Evolutionary conservation across 2,113 vertebrate species (phyloP).

Genomic region (Notarius quadriscutis): DNA sequence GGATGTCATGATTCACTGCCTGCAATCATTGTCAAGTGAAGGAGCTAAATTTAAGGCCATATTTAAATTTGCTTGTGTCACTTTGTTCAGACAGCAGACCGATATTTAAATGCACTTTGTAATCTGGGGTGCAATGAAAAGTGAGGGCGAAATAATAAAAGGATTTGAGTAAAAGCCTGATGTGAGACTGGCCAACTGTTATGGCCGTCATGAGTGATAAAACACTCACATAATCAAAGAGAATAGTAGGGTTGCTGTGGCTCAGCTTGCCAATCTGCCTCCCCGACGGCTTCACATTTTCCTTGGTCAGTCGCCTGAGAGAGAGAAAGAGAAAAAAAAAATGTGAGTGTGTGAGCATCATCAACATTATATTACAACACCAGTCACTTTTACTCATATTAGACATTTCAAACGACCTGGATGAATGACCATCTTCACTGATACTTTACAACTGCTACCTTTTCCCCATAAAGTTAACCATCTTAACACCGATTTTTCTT

Average conservation of each 20-base stretch:
- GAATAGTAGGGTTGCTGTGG: constrained; percentile 99
- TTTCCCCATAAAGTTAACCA: too few species aligned
- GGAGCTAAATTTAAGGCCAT: background rate
- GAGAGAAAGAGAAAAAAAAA: background rate
- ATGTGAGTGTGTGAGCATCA: too few species aligned
- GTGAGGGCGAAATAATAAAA: constrained; percentile 41
- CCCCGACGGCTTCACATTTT: constrained; percentile 98
- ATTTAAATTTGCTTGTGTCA: constrained; percentile 21
- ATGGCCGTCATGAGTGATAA: constrained; percentile 39
- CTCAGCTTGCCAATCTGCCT: constrained; percentile 98
- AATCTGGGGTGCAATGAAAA: constrained; percentile 39
- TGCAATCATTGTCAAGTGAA: background rate
- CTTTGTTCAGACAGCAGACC: background rate
- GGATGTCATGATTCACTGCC: constrained; percentile 5
- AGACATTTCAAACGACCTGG: background rate
- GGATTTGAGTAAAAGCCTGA: constrained; percentile 24
- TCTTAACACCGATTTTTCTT: background rate
- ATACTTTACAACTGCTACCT: background rate
- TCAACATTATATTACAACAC: background rate
- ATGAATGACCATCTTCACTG: background rate
- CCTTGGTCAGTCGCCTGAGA: constrained; percentile 92
- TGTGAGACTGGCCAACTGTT: constrained; percentile 43
- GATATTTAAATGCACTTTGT: constrained; percentile 32
- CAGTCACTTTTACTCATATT: background rate
- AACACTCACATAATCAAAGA: constrained; percentile 96